Evolutionary conservation across 2,113 vertebrate genomes (phyloP).

Genomic region (Tupaia tana): DNA sequence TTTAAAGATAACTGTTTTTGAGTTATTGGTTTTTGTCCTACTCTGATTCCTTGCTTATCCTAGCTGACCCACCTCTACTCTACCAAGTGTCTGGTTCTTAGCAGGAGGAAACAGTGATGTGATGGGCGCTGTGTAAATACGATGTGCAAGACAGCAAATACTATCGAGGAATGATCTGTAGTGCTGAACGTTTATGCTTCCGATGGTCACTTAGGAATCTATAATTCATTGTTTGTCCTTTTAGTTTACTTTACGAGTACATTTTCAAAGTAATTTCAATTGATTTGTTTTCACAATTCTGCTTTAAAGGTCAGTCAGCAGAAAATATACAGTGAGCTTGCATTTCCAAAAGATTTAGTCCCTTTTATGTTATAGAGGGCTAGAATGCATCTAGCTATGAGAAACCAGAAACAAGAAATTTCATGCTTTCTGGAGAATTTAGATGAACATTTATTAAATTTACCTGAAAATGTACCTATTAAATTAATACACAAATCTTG

Average conservation of each 20-base stretch:
- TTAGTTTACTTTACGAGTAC: constrained; percentile 9
- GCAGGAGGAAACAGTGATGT: background rate
- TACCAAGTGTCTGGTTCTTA: background rate
- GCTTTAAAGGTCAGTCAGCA: constrained; percentile 41
- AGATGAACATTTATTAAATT: constrained; percentile 10
- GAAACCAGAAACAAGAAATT: constrained; percentile 9
- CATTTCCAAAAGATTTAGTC: background rate
- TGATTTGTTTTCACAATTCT: constrained; percentile 16
- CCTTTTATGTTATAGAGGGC: background rate
- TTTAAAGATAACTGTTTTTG: background rate
- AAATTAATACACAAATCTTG: background rate
- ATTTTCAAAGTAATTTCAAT: constrained; percentile 34
- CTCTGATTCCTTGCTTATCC: background rate
- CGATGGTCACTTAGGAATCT: background rate
- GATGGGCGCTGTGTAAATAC: background rate
- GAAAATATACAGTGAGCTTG: background rate
- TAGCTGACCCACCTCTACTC: background rate
- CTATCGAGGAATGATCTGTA: background rate
- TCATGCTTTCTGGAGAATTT: background rate
- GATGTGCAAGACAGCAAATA: rapidly evolving
- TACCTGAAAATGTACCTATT: background rate
- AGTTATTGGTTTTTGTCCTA: background rate
- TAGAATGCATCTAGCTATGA: background rate
- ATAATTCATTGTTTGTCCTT: background rate
- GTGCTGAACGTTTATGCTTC: background rate